These are phyloP conservation scores for Palloptera scutellata DNA, from an alignment of 2,888 invertebrate genomes.

Conservation along the genomic window DNA sequence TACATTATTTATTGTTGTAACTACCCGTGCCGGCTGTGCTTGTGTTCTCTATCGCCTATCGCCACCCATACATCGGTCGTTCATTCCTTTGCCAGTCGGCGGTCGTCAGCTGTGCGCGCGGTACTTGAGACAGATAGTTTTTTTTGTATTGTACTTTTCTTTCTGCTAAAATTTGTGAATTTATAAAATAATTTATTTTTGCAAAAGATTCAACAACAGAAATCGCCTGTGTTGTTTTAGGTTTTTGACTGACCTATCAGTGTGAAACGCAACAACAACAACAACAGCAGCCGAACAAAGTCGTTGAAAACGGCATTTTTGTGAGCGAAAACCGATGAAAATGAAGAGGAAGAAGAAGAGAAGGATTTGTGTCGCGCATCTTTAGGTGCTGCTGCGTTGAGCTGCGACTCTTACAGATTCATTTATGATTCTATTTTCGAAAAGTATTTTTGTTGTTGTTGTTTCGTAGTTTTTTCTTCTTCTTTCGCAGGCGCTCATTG, in stretches of 20 bases:
- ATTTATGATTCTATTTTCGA: slow-evolving; percentile 24
- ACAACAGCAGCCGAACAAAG: background rate
- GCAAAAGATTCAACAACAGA: slow-evolving; percentile 19
- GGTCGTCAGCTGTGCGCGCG: too few species aligned
- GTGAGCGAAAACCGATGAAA: background rate
- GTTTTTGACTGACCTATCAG: background rate
- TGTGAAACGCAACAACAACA: background rate
- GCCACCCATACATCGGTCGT: too few species aligned
- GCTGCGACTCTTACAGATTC: slow-evolving; percentile 6
- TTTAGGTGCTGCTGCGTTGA: background rate
- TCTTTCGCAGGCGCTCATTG: slow-evolving; percentile 4
- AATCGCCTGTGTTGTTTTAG: too few species aligned
- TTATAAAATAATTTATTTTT: slow-evolving; percentile 27
- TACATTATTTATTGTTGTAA: too few species aligned
- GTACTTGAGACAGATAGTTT: too few species aligned
- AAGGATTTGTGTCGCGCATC: too few species aligned
- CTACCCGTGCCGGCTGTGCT: too few species aligned
- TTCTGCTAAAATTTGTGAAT: background rate
- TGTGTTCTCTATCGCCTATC: too few species aligned
- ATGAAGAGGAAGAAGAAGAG: slow-evolving; percentile 31
- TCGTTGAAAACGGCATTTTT: background rate
- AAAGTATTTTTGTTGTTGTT: slow-evolving; percentile 1
- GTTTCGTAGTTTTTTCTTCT: slow-evolving; percentile 4
- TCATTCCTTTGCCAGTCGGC: too few species aligned
- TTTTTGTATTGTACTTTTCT: background rate